phyloP scores from a whole-genome alignment of 2,888 invertebrate genomes.

The Diloba caeruleocephala region DNA sequence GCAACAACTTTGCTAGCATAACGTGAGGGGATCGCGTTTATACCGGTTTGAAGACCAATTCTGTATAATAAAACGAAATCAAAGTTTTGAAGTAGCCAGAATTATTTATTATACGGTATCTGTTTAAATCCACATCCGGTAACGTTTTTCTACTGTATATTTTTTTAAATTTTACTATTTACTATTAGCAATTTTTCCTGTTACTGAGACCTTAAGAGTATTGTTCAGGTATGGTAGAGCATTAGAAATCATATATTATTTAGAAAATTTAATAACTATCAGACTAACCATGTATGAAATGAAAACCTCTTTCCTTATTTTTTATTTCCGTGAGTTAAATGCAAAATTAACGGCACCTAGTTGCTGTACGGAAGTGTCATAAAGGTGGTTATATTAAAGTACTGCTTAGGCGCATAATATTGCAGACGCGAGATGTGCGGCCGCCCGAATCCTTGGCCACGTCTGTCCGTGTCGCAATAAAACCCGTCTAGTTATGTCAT shows the following conservation, averaged over 20 bases:
- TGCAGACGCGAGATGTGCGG: conserved; percentile 58
- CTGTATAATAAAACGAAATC: conserved; percentile 33
- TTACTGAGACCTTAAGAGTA: too few species aligned
- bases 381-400: conserved; percentile 78
- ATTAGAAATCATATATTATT: too few species aligned
- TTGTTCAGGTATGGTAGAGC: too few species aligned
- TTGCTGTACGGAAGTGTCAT: conserved; percentile 66
- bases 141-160: conserved; percentile 28
- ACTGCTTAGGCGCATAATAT: conserved; percentile 72
- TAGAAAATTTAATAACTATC: too few species aligned
- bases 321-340: conserved; percentile 55
- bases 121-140: conserved; percentile 40
- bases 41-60: conserved; percentile 37
- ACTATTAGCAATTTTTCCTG: conserved; percentile 9
- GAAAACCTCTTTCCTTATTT: conserved; percentile 28
- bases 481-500: conserved; percentile 80
- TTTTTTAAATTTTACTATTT: conserved; percentile 12
- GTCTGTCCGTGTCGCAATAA: conserved; percentile 83
- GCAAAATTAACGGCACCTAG: conserved; percentile 67
- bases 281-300: conserved; percentile 11
- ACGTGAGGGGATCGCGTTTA: conserved; percentile 26
- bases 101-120: conserved; percentile 39
- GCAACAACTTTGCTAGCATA: conserved; percentile 37
- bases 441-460: conserved; percentile 76
- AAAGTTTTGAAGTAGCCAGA: conserved; percentile 39